phyloP scores from a whole-genome alignment of 2,113 vertebrate genomes.

The Oncorhynchus gorbuscha region DNA sequence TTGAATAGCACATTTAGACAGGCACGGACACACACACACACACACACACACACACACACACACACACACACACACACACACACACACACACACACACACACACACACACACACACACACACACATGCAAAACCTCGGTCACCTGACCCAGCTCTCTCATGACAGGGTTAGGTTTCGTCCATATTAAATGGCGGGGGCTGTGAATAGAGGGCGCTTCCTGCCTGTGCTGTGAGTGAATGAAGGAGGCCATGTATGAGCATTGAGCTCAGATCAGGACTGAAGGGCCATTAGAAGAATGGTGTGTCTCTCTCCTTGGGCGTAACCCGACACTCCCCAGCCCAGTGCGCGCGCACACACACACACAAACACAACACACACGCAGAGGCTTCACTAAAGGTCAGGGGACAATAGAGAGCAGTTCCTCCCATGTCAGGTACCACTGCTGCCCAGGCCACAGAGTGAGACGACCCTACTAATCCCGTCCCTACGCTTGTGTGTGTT shows the following conservation, averaged over 20 bases:
- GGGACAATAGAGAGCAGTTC: slow-evolving; percentile 34
- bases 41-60: neutral
- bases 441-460: neutral
- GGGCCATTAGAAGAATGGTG: slow-evolving; percentile 67
- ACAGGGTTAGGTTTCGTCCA: neutral
- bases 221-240: slow-evolving; percentile 63
- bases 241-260: slow-evolving; percentile 59
- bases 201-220: slow-evolving; percentile 3
- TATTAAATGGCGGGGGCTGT: slow-evolving; percentile 2
- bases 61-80: neutral
- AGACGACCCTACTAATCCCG: neutral
- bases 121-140: neutral
- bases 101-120: neutral
- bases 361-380: neutral
- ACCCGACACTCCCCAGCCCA: slow-evolving; percentile 51
- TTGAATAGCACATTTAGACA: no score
- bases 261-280: slow-evolving; percentile 58
- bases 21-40: no score
- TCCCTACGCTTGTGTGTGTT: neutral
- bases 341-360: no score
- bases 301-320: slow-evolving; percentile 69
- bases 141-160: neutral
- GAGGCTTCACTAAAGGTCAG: slow-evolving; percentile 60
- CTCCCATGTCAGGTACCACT: slow-evolving; percentile 22
- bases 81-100: neutral